Percentiles rank a stretch among this genome's conserved stretches.
phyloP scores from a whole-genome alignment of 2,888 invertebrate species.

The Hedychridium roseum region DNA sequence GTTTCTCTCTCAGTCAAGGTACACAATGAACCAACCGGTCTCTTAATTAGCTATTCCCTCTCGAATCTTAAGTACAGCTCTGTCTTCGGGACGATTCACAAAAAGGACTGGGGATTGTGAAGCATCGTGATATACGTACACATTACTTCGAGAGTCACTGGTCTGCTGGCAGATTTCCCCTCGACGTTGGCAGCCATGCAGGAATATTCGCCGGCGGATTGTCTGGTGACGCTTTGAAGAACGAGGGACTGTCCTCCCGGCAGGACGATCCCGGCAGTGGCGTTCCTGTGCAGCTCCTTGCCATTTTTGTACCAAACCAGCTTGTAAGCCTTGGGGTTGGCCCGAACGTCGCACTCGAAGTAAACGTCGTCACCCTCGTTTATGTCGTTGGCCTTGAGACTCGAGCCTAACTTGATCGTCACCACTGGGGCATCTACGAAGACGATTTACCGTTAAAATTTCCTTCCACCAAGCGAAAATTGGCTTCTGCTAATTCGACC shows the following conservation, averaged over 20 bases:
- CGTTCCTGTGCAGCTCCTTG: constrained; percentile 83
- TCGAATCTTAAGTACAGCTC: too few species aligned
- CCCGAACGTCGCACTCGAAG: constrained; percentile 85
- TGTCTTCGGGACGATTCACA: too few species aligned
- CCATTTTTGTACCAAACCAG: constrained; percentile 89
- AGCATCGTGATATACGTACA: too few species aligned
- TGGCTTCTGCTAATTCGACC: too few species aligned
- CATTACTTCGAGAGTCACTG: constrained; percentile 54
- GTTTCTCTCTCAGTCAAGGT: too few species aligned
- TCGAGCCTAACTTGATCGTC: constrained; percentile 83
- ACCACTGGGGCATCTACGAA: constrained; percentile 82
- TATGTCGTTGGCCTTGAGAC: constrained; percentile 83
- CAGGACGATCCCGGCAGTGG: constrained; percentile 81
- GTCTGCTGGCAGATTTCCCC: constrained; percentile 72
- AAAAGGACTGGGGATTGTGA: too few species aligned
- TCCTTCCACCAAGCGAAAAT: too few species aligned
- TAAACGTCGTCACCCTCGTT: constrained; percentile 91
- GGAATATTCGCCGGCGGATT: constrained; percentile 86
- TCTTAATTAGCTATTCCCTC: too few species aligned
- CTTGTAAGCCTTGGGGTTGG: constrained; percentile 84
- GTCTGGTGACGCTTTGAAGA: constrained; percentile 82
- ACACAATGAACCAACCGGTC: too few species aligned
- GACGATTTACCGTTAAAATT: too few species aligned
- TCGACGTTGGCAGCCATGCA: constrained; percentile 88
- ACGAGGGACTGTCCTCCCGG: constrained; percentile 84